A percentile compares a stretch with the other conserved stretches of the same genome.
Conservation (phyloP, 2,797 vertebrate species). For the Aselliscus stoliczkanus region DNA sequence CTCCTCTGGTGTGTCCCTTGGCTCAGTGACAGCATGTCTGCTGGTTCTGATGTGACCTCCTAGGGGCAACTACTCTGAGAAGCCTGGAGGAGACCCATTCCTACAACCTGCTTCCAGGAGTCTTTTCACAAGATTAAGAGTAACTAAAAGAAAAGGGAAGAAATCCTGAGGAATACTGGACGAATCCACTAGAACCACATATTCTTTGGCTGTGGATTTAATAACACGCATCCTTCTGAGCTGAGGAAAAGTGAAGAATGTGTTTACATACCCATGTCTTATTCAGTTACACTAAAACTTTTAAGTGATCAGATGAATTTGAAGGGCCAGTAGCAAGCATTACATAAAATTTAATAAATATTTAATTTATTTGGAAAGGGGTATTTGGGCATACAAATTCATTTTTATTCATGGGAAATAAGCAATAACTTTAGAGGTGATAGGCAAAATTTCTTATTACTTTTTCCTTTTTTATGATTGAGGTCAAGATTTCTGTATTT, state of each 20-base stretch:
- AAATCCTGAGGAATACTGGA: not conserved
- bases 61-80: not conserved
- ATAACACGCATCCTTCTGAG: not conserved
- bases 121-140: not conserved
- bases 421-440: not conserved
- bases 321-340: not conserved
- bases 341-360: not conserved
- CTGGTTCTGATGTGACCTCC: not conserved
- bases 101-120: not conserved
- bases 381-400: not conserved
- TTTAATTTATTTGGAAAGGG: not conserved
- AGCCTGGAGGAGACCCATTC: not conserved
- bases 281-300: not conserved
- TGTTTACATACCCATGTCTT: not conserved
- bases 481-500: not conserved
- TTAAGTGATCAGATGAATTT: constrained; percentile 18
- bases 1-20: not conserved
- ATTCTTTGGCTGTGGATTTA: not conserved
- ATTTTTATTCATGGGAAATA: not conserved
- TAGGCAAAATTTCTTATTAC: not conserved
- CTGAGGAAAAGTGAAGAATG: not conserved
- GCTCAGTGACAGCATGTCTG: not conserved
- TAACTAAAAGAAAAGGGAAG: not conserved
- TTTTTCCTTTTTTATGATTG: not conserved
- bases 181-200: not conserved